phyloP scores from a whole-genome alignment of 2,888 invertebrate genomes.

The Lasioglossum villosulum region DNA sequence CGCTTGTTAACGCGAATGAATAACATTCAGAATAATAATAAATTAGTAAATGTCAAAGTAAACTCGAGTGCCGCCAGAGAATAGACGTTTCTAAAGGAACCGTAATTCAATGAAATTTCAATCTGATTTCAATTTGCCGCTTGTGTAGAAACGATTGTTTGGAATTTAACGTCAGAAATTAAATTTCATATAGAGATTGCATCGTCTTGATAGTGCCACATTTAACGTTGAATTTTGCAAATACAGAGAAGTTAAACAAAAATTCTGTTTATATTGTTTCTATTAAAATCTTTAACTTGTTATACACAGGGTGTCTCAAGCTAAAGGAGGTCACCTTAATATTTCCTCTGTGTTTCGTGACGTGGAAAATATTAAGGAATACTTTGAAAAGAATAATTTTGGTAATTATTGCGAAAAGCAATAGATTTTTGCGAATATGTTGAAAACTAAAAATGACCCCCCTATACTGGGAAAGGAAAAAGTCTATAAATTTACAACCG shows the following conservation, averaged over 20 bases:
- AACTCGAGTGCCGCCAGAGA: background rate
- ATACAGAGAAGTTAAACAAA: background rate
- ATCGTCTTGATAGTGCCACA: too few relatives aligned
- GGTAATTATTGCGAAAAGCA: too few relatives aligned
- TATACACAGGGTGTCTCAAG: background rate
- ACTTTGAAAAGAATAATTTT: too few relatives aligned
- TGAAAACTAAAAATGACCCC: too few relatives aligned
- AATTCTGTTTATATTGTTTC: background rate
- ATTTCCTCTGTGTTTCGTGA: too few relatives aligned
- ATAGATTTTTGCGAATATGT: too few relatives aligned
- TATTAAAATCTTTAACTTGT: background rate
- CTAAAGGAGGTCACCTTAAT: too few relatives aligned
- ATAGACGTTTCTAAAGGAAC: conserved; percentile 4
- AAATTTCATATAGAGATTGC: background rate
- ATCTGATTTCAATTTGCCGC: conserved; percentile 21
- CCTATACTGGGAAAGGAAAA: too few relatives aligned
- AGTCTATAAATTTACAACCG: too few relatives aligned
- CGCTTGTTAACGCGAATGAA: background rate
- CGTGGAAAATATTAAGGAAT: too few relatives aligned
- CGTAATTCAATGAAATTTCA: conserved; percentile 27
- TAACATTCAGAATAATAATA: background rate
- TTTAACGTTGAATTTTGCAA: background rate
- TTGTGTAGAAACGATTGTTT: background rate
- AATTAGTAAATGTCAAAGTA: background rate
- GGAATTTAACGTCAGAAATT: conserved; percentile 14